Percentiles rank a stretch among this genome's conserved stretches.
Conservation (phyloP, 2,888 invertebrate genomes). For the Agrypnus murinus region DNA sequence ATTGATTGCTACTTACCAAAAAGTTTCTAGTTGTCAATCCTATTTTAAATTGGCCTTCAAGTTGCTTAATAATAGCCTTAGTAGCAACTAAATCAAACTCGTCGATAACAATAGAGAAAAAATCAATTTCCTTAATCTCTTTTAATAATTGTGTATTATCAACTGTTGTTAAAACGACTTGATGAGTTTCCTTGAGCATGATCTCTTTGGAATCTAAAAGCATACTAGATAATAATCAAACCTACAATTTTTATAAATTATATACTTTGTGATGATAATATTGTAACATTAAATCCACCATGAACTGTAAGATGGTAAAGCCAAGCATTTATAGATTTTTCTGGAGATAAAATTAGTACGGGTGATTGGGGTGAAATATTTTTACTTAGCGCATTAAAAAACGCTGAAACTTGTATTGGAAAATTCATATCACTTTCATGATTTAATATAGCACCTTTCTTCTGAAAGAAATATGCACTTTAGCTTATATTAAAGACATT, state of each 20-base stretch:
- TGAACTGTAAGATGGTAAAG: constrained; percentile 60
- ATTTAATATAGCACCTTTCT: constrained; percentile 65
- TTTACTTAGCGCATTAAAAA: constrained; percentile 59
- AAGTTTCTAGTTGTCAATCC: constrained; percentile 65
- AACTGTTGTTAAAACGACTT: constrained; percentile 58
- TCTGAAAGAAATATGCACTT: constrained; percentile 61
- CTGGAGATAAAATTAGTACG: constrained; percentile 60
- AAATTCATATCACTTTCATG: constrained; percentile 63
- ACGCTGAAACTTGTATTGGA: constrained; percentile 61
- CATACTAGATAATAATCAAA: background rate
- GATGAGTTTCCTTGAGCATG: constrained; percentile 21
- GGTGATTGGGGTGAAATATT: no score
- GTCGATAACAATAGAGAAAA: constrained; percentile 62
- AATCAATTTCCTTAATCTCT: constrained; percentile 56
- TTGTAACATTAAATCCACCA: constrained; percentile 56
- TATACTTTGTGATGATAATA: constrained; percentile 57
- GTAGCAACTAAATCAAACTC: constrained; percentile 62
- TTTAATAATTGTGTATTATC: constrained; percentile 60
- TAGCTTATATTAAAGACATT: no score
- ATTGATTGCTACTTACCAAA: constrained; percentile 59
- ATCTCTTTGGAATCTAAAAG: constrained; percentile 46
- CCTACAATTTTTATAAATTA: constrained; percentile 29
- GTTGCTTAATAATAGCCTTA: constrained; percentile 60
- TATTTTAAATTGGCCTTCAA: constrained; percentile 63
- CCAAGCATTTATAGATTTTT: constrained; percentile 59